Conservation (phyloP, 2,888 invertebrate species). For the Alloscopus bannaensis region DNA sequence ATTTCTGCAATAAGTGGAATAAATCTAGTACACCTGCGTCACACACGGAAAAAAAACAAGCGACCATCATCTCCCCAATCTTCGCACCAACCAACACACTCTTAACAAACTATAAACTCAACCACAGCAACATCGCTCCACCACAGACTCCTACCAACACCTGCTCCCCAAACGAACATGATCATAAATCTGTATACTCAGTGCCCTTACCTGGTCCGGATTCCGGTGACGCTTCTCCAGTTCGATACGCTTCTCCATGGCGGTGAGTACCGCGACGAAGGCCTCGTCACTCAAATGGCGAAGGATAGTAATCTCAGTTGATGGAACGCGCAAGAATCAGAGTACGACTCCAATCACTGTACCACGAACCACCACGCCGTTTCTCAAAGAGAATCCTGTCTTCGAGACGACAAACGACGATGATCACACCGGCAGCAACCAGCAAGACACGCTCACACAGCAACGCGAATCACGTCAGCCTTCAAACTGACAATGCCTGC, state of each 20-base stretch:
- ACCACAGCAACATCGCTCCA: too few species aligned
- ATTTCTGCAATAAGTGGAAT: not conserved
- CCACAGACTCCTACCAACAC: not conserved
- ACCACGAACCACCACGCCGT: too few species aligned
- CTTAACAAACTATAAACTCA: too few species aligned
- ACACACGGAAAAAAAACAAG: too few species aligned
- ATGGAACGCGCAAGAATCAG: not conserved
- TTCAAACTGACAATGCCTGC: too few species aligned
- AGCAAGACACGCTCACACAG: not conserved
- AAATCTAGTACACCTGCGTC: too few species aligned
- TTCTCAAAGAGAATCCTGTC: not conserved
- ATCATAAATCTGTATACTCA: too few species aligned
- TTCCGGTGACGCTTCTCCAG: slow-evolving; percentile 94
- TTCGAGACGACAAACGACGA: not conserved
- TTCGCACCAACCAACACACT: too few species aligned
- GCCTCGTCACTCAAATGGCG: not conserved
- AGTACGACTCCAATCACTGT: not conserved
- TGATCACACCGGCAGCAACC: not conserved
- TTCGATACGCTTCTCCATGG: slow-evolving; percentile 96
- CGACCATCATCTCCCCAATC: too few species aligned
- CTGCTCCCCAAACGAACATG: slow-evolving; percentile 11
- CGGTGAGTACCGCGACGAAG: not conserved
- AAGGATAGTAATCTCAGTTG: not conserved
- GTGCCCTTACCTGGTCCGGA: slow-evolving; percentile 91
- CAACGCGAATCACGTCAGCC: too few species aligned